phyloP scores from a whole-genome alignment of 2,888 invertebrate species.

The Troides helena region DNA sequence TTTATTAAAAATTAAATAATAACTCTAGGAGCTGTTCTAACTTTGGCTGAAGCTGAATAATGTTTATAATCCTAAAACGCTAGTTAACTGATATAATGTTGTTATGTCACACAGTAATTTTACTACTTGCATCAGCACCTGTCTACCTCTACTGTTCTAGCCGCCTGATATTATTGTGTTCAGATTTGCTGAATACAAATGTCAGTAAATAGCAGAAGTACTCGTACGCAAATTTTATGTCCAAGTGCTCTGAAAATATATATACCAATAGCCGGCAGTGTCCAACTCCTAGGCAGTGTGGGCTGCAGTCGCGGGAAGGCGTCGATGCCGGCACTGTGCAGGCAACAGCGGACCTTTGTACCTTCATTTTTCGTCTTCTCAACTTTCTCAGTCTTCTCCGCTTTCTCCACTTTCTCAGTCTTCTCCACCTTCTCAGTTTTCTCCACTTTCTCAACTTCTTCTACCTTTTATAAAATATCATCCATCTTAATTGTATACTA shows the following conservation, averaged over 20 bases:
- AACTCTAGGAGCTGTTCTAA: too few species aligned
- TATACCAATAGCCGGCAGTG: constrained; percentile 83
- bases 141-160: too few species aligned
- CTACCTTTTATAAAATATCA: constrained; percentile 23
- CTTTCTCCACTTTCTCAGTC: constrained; percentile 33
- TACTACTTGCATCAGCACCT: too few species aligned
- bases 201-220: not conserved
- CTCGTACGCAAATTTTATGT: not conserved
- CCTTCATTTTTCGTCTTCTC: constrained; percentile 31
- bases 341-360: constrained; percentile 68
- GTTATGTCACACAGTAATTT: too few species aligned
- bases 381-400: constrained; percentile 33
- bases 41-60: too few species aligned
- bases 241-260: not conserved
- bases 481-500: not conserved
- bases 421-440: constrained; percentile 33
- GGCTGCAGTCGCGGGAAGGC: constrained; percentile 86
- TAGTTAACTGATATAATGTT: too few species aligned
- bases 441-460: constrained; percentile 36
- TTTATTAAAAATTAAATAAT: too few species aligned
- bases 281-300: constrained; percentile 86
- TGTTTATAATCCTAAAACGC: too few species aligned
- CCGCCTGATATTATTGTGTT: too few species aligned
- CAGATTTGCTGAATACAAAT: too few species aligned
- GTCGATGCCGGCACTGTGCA: constrained; percentile 90